These are phyloP conservation scores for Drosophila eohydei DNA, from an alignment of 2,888 invertebrate genomes.

Conservation along the genomic window DNA sequence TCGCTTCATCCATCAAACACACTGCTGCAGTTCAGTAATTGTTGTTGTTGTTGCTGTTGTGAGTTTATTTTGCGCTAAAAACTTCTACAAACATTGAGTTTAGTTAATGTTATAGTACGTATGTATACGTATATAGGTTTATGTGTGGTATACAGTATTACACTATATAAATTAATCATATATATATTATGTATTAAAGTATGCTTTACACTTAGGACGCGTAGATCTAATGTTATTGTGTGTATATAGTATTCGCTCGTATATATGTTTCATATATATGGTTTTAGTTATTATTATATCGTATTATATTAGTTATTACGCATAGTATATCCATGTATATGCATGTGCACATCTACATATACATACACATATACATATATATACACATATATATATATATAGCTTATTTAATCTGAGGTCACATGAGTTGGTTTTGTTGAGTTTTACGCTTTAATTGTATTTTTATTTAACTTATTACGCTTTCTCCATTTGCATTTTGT, in stretches of 20 bases:
- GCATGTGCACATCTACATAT: slow-evolving; percentile 48
- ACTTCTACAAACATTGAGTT: slow-evolving; percentile 75
- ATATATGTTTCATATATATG: slow-evolving; percentile 68
- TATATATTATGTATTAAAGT: slow-evolving; percentile 59
- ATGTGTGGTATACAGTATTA: slow-evolving; percentile 50
- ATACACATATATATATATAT: slow-evolving; percentile 60
- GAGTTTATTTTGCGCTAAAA: slow-evolving; percentile 57
- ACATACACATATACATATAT: slow-evolving; percentile 45
- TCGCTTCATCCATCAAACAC: slow-evolving; percentile 22
- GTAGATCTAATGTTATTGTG: slow-evolving; percentile 74
- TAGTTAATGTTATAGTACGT: slow-evolving; percentile 51
- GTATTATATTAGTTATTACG: slow-evolving; percentile 47
- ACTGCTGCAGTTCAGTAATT: slow-evolving; percentile 38
- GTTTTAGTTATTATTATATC: slow-evolving; percentile 43
- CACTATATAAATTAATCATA: slow-evolving; percentile 71
- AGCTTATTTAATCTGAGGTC: slow-evolving; percentile 85
- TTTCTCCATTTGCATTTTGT: slow-evolving; percentile 66
- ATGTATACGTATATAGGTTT: slow-evolving; percentile 35
- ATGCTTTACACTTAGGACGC: slow-evolving; percentile 68
- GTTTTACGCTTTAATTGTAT: slow-evolving; percentile 80
- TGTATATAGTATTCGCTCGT: slow-evolving; percentile 66
- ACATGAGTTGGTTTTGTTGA: slow-evolving; percentile 86
- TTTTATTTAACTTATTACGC: slow-evolving; percentile 69
- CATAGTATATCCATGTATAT: slow-evolving; percentile 39
- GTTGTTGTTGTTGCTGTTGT: slow-evolving; percentile 38